phyloP scores from a whole-genome alignment of 1,140 invertebrate species.

The Gonatopus flavifemur region DNA sequence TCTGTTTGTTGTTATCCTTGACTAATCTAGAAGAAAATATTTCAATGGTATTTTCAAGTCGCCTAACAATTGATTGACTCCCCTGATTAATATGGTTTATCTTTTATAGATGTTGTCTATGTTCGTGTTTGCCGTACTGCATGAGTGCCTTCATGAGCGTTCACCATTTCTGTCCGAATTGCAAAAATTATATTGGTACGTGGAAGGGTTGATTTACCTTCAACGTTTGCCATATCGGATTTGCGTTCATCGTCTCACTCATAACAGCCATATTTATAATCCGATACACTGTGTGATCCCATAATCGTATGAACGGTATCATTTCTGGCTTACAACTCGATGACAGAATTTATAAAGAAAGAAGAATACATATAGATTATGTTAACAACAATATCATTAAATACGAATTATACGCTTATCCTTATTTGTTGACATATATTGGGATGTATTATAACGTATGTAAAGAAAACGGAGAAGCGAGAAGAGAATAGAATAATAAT shows the following conservation, averaged over 20 bases:
- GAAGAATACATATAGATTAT: slow-evolving; percentile 7
- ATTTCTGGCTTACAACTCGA: no score
- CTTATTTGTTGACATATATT: no score
- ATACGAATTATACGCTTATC: slow-evolving; percentile 14
- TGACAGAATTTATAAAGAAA: no score
- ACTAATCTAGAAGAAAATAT: no score
- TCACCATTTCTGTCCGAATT: slow-evolving; percentile 58
- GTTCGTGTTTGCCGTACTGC: slow-evolving; percentile 59
- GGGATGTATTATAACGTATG: no score
- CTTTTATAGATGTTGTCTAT: slow-evolving; percentile 55
- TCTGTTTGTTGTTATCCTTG: no score
- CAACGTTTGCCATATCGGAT: slow-evolving; percentile 7
- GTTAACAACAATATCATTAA: background rate
- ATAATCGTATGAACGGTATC: no score
- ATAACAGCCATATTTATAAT: slow-evolving; percentile 7
- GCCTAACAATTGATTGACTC: no score
- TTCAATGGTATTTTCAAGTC: no score
- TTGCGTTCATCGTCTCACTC: slow-evolving; percentile 2
- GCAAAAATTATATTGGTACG: slow-evolving; percentile 56
- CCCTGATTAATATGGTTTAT: no score
- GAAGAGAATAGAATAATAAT: no score
- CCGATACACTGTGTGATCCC: slow-evolving; percentile 1
- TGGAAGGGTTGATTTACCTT: slow-evolving; percentile 50
- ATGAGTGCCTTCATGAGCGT: slow-evolving; percentile 56
- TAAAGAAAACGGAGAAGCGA: no score